Evolutionary conservation across 2,888 invertebrate genomes (phyloP), one percentile per base, ranked within the genome.

Genomic region (Plemyria rubiginata): DNA sequence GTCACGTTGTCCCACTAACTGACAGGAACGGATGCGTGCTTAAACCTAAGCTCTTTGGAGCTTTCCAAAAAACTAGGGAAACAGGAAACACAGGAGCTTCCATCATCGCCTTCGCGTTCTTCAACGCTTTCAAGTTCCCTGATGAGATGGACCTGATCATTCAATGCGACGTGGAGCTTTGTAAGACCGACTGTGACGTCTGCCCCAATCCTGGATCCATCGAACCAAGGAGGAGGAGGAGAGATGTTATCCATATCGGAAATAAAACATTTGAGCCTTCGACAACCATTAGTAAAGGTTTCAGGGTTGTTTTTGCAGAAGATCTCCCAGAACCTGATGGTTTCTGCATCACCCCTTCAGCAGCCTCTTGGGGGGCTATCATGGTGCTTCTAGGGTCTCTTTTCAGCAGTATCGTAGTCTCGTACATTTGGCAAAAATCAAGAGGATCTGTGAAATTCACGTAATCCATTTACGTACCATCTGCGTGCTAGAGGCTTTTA

Each of bases 81-180:
- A 96, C 96, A 4, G 95, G 95, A 45, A 95, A 94, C 67, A 94
- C 95, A 0, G 96, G 95, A 16, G 95, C 96, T 8, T 95, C 96
- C 4, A 94, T 96, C 22, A 95, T 96, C 29, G 96, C 96, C 0
- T 97, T 94, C 74, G 96, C 97, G 0, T 96, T 93, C 92, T 96
- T 97, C 88, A 96, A 95, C 79, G 96, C 96, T 0, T 96, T 96
- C 86, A 97, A 97, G 85, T 97, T 97, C 92, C 97, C 97, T 0
- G 97, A 97, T 76, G 95, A 96, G 52, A 96, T 96, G 96, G 97
- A 97, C 74, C 87, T 97, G 53, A 95, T 95, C 71, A 94, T 97
- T 62, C 96, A 97, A 81, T 97, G 97, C 75, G 96, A 96, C 68
- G 95, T 97, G 0, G 97, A 97, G 77, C 87, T 97, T 0, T 97